Evolutionary conservation across 2,888 invertebrate genomes (phyloP), one percentile per base, ranked within the genome.

Genomic region (Melipona beecheii): DNA sequence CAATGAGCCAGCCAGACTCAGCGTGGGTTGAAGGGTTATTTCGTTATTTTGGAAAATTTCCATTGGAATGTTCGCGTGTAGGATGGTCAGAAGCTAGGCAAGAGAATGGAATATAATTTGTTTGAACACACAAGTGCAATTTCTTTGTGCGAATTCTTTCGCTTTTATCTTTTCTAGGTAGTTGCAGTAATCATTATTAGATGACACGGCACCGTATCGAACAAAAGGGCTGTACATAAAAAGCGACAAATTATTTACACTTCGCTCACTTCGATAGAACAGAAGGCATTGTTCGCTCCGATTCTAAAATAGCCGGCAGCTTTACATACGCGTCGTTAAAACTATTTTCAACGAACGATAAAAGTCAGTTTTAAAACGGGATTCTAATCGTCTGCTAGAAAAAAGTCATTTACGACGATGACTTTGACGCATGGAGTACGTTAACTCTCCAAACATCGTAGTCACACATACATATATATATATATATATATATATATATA

Each of bases 1-100:
- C 85, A 83, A 85, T 83, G 78, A 76, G 50, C 43, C 27, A 43
- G 21, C 24, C 27, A 27, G 27, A 1, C n/a, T n/a, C 58, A 31
- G 54, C 72, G 76, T 72, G n/a, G 77, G 77, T 21, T 21, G 43
- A 11, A 27, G 36, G 31, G 24, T 31, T 56, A 13, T 56, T 31
- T 68, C 13, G 52, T 62, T 72, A n/a, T 75, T 80, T 66, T 43
- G 19, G 62, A 19, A 36, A 64, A 52, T 31, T 64, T 52, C 19
- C 24, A 17, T n/a, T 49, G 31, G 21, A 17, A 21, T 31, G 11
- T 3, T 9, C 4, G 43, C 21, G 49, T 49, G 6, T 43, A 43
- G 58, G 31, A 17, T 43, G 36, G 36, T 5, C 6, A 43, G 24
- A 21, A 49, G 15, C 27, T 21, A 43, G 49, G 31, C 6, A 43